phyloP scores from a whole-genome alignment of 2,888 invertebrate species.

The Steromphala cineraria region DNA sequence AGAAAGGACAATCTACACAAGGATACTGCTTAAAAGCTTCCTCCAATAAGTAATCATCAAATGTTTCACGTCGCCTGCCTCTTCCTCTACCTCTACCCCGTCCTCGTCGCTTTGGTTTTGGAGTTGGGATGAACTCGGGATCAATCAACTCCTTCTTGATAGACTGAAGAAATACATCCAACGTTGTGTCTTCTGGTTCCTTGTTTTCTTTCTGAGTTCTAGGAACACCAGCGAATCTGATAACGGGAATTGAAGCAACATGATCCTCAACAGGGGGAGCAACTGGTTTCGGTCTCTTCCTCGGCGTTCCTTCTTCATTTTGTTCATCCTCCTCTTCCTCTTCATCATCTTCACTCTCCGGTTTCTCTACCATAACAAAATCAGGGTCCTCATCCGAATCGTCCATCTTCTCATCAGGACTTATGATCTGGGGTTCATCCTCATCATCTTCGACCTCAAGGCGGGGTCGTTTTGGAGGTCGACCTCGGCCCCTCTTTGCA shows the following conservation, averaged over 20 bases:
- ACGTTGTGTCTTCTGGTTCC: neutral
- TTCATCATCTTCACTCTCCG: neutral
- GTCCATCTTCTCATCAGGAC: neutral
- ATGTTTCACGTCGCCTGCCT: neutral
- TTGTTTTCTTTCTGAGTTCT: neutral
- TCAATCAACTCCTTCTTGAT: neutral
- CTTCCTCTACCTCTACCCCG: conserved; percentile 3
- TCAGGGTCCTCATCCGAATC: conserved; percentile 16
- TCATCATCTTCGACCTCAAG: neutral
- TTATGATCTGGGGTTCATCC: neutral
- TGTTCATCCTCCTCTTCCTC: neutral
- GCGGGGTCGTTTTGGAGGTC: neutral
- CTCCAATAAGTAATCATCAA: neutral
- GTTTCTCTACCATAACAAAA: neutral
- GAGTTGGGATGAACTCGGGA: neutral
- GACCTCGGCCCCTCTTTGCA: neutral
- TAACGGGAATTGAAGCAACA: conserved; percentile 12
- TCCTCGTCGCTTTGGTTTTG: neutral
- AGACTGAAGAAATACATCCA: neutral
- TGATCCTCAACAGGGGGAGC: neutral
- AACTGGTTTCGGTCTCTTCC: neutral
- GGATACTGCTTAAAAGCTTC: neutral
- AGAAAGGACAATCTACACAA: conserved; percentile 7
- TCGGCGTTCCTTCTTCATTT: neutral
- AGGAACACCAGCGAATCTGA: conserved; percentile 1